phyloP scores from a whole-genome alignment of 1,140 invertebrate genomes.

The Chlorops oryzae region DNA sequence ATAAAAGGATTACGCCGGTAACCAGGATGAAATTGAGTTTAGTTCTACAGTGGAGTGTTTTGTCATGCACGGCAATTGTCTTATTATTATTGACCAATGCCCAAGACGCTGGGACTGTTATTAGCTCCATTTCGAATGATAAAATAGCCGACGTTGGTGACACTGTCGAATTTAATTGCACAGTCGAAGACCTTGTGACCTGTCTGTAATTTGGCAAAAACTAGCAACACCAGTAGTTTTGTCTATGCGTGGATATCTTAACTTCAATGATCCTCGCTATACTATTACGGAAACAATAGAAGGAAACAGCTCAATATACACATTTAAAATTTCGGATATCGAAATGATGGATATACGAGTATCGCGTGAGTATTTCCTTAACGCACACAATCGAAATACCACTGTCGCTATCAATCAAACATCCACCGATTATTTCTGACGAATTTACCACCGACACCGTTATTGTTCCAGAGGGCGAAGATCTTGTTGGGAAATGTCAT shows the following conservation, averaged over 20 bases:
- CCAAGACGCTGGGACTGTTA: too few species aligned
- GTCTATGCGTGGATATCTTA: conserved; percentile 62
- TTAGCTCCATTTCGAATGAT: conserved; percentile 71
- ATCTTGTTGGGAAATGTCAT: conserved; percentile 67
- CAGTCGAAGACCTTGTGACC: conserved; percentile 70
- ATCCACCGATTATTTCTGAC: conserved; percentile 73
- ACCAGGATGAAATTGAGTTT: too few species aligned
- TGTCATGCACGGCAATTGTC: too few species aligned
- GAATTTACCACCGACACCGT: conserved; percentile 66
- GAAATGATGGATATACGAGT: conserved; percentile 80
- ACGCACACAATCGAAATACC: conserved; percentile 64
- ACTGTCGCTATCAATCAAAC: conserved; percentile 65
- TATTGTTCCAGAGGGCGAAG: conserved; percentile 64
- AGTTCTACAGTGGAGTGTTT: too few species aligned
- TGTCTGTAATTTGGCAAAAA: conserved; percentile 69
- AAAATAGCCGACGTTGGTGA: conserved; percentile 75
- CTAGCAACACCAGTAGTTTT: conserved; percentile 47
- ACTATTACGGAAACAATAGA: conserved; percentile 55
- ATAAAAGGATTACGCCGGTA: too few species aligned
- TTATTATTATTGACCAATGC: too few species aligned
- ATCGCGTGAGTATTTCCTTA: conserved; percentile 66
- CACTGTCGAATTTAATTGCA: conserved; percentile 68
- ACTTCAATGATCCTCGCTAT: conserved; percentile 69
- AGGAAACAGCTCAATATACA: conserved; percentile 60
- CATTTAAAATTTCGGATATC: conserved; percentile 64